Evolutionary conservation across 2,888 invertebrate species (phyloP), one percentile per base, ranked within the genome.

Genomic region (Acanthococcus lagerstroemiae): DNA sequence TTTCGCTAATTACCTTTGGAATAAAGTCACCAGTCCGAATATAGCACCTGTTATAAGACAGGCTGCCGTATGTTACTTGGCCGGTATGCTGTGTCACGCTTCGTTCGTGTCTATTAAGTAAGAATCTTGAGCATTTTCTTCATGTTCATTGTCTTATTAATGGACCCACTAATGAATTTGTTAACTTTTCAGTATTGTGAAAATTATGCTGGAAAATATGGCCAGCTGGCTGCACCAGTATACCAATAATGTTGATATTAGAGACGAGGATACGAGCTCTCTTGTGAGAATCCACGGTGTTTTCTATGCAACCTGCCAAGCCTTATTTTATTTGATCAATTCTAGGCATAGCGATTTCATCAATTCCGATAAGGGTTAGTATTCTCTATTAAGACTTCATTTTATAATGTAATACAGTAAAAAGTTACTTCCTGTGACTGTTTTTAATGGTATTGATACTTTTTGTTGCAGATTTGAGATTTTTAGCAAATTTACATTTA

Each of bases 261-360:
- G 70, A 69, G 72, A 74, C 55, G 66, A 67, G 22, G 65, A 55
- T 5, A 55, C 19, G 27, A 61, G 37, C 19, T 67, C 69, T 21
- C 55, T 69, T 15, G 15, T 69, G 17, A 48, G 55, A 17, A 68
- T 56, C 15, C 95, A 97, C 74, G 82, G 85, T 3, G 87, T 94
- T 0, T 97, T 97, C 78, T 95, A 94, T 75, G 84, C 90, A 1
- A 83, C 93, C 3, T 95, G 95, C 72, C 95, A 97, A 76, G 86
- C 91, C 0, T 79, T 95, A 52, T 95, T 97, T 78, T 95, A 96
- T 76, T 80, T 95, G 17, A 85, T 97, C 68, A 88, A 90, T 0
- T 95, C 95, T 75, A 84, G 93, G 68, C 88, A 92, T 75, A 86
- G 85, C 71, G 88, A 94, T 73, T 80, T 96, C 71, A 84, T 91